These are phyloP conservation scores for Agrypnus murinus DNA, from an alignment of 2,888 invertebrate species.

Conservation along the genomic window DNA sequence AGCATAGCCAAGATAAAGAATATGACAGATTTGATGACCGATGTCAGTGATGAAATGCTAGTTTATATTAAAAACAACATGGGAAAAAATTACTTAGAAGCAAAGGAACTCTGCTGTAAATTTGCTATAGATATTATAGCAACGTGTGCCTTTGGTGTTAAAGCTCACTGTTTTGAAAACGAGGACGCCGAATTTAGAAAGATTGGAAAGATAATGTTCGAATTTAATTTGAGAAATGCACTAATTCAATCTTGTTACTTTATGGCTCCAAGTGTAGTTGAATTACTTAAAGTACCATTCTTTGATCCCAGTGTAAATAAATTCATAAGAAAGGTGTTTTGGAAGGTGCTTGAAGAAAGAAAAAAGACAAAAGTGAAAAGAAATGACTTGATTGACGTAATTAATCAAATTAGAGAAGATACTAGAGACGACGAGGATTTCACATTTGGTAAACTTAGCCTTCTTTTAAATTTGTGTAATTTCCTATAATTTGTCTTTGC, in stretches of 20 bases:
- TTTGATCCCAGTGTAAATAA: slow-evolving; percentile 56
- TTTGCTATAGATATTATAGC: slow-evolving; percentile 71
- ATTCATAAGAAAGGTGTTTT: slow-evolving; percentile 65
- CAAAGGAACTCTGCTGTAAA: slow-evolving; percentile 66
- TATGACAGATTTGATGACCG: slow-evolving; percentile 71
- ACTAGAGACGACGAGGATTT: slow-evolving; percentile 51
- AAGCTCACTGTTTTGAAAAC: slow-evolving; percentile 67
- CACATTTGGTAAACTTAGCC: slow-evolving; percentile 54
- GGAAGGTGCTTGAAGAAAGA: slow-evolving; percentile 63
- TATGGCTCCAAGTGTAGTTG: slow-evolving; percentile 58
- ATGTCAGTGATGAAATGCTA: slow-evolving; percentile 63
- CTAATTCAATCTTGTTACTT: slow-evolving; percentile 59
- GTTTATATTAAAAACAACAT: slow-evolving; percentile 66
- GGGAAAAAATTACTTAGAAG: slow-evolving; percentile 57
- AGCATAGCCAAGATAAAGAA: slow-evolving; percentile 73
- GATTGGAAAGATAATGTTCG: slow-evolving; percentile 64
- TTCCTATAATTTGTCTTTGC: slow-evolving; percentile 52
- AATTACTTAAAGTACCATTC: slow-evolving; percentile 59
- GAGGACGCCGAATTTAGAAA: slow-evolving; percentile 67
- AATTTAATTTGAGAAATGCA: slow-evolving; percentile 60
- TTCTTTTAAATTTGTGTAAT: no score
- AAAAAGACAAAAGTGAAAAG: slow-evolving; percentile 62
- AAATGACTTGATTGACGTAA: slow-evolving; percentile 71
- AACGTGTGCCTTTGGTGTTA: slow-evolving; percentile 70
- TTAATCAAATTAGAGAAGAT: slow-evolving; percentile 64